These are phyloP conservation scores for Bos taurus DNA, from an alignment of 2,113 vertebrate species.

Conservation along the genomic window DNA sequence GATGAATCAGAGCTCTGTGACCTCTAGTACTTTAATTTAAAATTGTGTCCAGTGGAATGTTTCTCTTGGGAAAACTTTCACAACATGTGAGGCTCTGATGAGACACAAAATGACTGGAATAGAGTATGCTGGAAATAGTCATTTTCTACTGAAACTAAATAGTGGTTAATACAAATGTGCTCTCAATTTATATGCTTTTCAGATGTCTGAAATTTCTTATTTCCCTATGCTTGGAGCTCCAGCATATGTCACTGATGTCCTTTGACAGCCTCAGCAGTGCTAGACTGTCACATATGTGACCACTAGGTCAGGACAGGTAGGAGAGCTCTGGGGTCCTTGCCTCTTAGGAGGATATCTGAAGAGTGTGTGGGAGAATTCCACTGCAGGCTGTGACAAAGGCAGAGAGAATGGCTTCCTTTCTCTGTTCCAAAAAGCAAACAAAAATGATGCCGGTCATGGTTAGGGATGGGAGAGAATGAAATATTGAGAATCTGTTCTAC, in stretches of 20 bases:
- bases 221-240: neutral
- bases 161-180: neutral
- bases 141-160: neutral
- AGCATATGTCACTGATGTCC: neutral
- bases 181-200: neutral
- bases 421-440: neutral
- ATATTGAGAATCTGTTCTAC: neutral
- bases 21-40: neutral
- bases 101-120: neutral
- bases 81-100: neutral
- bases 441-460: neutral
- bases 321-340: neutral
- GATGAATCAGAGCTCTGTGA: neutral
- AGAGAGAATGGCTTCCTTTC: neutral
- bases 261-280: neutral
- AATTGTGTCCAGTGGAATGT: neutral
- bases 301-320: neutral
- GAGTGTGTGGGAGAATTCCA: neutral
- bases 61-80: neutral
- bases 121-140: neutral
- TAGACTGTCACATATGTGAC: neutral
- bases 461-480: neutral
- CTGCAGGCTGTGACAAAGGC: neutral
- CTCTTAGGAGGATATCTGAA: neutral
- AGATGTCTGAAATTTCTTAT: neutral